phyloP scores from a whole-genome alignment of 2,888 invertebrate species.

The Cybosia mesomella region DNA sequence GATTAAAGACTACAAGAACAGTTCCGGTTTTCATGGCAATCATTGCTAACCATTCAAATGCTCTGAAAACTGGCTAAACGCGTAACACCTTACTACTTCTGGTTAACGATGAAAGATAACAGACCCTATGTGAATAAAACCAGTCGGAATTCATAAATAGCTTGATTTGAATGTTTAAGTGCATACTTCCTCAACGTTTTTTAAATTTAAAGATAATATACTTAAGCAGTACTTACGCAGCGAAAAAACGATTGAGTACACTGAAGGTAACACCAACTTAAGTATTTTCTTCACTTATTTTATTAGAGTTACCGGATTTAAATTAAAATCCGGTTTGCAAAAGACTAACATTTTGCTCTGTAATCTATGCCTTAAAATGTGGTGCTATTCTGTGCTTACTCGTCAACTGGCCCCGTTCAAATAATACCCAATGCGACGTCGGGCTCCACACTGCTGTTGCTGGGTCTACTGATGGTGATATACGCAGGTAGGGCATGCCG shows the following conservation, averaged over 20 bases:
- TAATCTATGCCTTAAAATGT: not conserved
- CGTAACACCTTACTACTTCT: not conserved
- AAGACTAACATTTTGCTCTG: not conserved
- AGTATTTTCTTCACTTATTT: conserved; percentile 1
- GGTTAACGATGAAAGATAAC: not conserved
- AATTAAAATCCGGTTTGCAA: not conserved
- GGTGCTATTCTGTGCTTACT: not conserved
- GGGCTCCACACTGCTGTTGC: not conserved
- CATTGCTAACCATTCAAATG: not conserved
- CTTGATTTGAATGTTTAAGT: conserved; percentile 9
- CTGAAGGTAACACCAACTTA: not conserved
- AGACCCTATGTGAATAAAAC: not conserved
- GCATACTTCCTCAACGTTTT: not conserved
- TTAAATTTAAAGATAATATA: not conserved
- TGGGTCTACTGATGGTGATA: not conserved
- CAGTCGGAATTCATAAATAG: not conserved
- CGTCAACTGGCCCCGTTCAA: not conserved
- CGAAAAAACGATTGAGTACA: not conserved
- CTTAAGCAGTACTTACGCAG: conserved; percentile 1
- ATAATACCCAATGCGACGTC: not conserved
- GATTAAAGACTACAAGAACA: not conserved
- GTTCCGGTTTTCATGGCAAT: not conserved
- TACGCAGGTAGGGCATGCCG: not conserved
- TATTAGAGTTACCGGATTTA: not conserved
- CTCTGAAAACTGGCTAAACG: conserved; percentile 1